Base-by-base conservation (phyloP, 2,888 invertebrate genomes). In the Drosophila kuntzei region DNA sequence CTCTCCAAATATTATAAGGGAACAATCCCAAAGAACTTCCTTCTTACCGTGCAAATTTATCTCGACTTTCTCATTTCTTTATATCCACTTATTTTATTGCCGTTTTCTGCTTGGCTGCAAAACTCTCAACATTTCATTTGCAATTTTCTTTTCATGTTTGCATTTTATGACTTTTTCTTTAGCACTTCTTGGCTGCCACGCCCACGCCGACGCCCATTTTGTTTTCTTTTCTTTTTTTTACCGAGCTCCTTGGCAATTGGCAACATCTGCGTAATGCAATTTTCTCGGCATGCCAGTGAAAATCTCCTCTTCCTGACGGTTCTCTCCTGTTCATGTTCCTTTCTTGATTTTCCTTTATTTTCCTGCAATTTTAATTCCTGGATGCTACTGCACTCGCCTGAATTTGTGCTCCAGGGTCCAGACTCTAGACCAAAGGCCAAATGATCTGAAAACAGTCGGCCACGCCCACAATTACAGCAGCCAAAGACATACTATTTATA, bases 201-300 rank as follows among this genome's bases (percentile, higher is more conserved):
- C 65, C 79, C 79, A 50, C 49, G 39, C 18, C 12, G 22, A 34
- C 46, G 9, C 25, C 44, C 44, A n/a, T 20, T 55, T 47, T 18
- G 11, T 32, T 32, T 27, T 8, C 18, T 20, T 37, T 11, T 20
- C 8, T n/a, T 9, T 20, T 18, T 18, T 36, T 32, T 32, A 8
- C 18, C 6, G 12, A 16, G 43, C 37, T 14, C 37, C 39, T 22
- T 67, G 72, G 64, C 71, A 85, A 75, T 85, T 82, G 87, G 89
- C 80, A 88, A 86, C 87, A 89, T 76, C 88, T 86, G 89, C 75
- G 80, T 74, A 87, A 79, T 89, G 87, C 84, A 88, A 86, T 87
- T 89, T 88, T 70, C 77, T 62, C 64, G 46, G 75, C 85, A 74
- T 63, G 54, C 64, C 59, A 54, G 53, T 47, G 76, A 68, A 65